Evolutionary conservation across 2,797 vertebrate species (phyloP), one percentile per base, ranked within the genome.

Genomic region (Bovichtus diacanthus): DNA sequence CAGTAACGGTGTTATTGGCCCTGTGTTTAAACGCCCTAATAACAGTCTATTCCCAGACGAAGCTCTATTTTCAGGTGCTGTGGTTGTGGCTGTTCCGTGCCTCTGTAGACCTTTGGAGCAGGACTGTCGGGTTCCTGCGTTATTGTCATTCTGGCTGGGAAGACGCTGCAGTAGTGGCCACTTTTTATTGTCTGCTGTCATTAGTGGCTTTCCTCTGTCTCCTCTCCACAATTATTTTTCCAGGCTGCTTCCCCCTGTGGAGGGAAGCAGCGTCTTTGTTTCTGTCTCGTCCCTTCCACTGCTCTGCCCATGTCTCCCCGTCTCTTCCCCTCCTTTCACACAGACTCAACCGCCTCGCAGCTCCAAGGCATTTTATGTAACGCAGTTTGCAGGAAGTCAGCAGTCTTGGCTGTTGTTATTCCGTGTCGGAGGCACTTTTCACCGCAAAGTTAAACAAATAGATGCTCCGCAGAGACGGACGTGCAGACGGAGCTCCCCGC

Each of bases 161-260:
- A 87, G 90, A 92, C 60, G 58, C 73, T 81, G 46, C 89, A 78
- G 61, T 54, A 79, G 83, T 66, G 83, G 77, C 80, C 81, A 25
- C 43, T 82, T 87, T 88, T 89, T 87, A 88, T 89, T 92, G 91
- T 92, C 91, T 88, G 86, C 88, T 93, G 92, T 92, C 90, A 92
- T 95, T 94, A 94, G 91, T 91, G 91, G 93, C 91, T 93, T 34
- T 87, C 72, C 70, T 92, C 89, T 93, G 91, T 93, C 93, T 94
- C 88, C 79, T 84, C 86, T 84, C 78, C 74, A 87, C 85, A 80
- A 83, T 89, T 90, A 87, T 92, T 91, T 91, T 89, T 88, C 84
- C 84, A 87, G 75, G 86, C 90, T 76, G 83, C 81, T 90, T 90
- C 78, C 81, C 68, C 68, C 76, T 53, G 62, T 54, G 70, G 74